phyloP scores from a whole-genome alignment of 2,113 vertebrate species.

The Pterocles burchelli region DNA sequence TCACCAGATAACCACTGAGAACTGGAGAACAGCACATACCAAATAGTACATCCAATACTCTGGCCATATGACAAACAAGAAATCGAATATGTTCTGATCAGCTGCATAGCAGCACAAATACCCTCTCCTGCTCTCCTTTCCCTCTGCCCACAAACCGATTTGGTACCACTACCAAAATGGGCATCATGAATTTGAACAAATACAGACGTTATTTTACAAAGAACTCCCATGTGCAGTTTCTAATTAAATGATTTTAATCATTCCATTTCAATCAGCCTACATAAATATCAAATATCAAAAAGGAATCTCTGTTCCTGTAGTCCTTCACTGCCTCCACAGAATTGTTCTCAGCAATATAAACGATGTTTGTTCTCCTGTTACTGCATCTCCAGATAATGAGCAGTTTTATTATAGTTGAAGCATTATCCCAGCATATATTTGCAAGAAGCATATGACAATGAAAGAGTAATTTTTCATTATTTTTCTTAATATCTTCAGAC shows the following conservation, averaged over 20 bases:
- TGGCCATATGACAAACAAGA: background rate
- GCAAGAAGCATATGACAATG: slow-evolving; percentile 18
- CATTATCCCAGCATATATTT: slow-evolving; percentile 51
- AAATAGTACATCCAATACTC: background rate
- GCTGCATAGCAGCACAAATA: background rate
- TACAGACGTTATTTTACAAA: background rate
- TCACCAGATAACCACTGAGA: background rate
- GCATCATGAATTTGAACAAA: background rate
- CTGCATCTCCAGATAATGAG: slow-evolving; percentile 55
- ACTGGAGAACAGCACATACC: background rate
- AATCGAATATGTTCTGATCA: background rate
- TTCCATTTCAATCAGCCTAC: background rate
- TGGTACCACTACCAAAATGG: background rate
- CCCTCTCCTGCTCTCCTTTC: background rate
- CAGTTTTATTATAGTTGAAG: slow-evolving; percentile 44
- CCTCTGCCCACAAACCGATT: background rate
- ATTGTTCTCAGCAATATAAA: slow-evolving; percentile 12
- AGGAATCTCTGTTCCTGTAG: background rate
- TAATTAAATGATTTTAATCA: background rate
- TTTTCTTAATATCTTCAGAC: slow-evolving; percentile 33
- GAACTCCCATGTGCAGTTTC: background rate
- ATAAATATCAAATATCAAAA: slow-evolving; percentile 25
- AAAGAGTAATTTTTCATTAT: slow-evolving; percentile 41
- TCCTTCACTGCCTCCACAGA: background rate
- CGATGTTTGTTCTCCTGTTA: slow-evolving; percentile 41